Conservation (phyloP, 1,140 invertebrate genomes). For the Halesus radiatus region DNA sequence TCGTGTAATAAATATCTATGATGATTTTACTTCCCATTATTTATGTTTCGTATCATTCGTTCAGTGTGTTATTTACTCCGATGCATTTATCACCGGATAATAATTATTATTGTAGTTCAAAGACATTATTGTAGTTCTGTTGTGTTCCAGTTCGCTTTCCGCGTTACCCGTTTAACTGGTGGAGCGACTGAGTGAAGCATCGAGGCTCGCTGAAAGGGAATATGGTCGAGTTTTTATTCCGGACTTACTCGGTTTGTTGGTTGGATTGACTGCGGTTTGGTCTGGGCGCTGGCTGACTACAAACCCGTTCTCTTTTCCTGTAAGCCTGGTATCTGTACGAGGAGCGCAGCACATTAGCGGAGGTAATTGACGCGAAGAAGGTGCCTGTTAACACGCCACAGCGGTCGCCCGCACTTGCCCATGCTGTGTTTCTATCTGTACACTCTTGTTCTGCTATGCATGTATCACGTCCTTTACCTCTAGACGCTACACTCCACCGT, state of each 20-base stretch:
- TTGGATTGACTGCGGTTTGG: background rate
- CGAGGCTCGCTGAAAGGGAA: background rate
- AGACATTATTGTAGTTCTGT: slow-evolving; percentile 4
- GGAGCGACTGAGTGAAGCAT: background rate
- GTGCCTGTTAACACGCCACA: slow-evolving; percentile 48
- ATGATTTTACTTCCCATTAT: slow-evolving; percentile 6
- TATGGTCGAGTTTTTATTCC: background rate
- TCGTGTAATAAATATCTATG: background rate
- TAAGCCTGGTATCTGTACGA: slow-evolving; percentile 3
- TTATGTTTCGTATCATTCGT: slow-evolving; percentile 14
- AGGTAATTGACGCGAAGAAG: slow-evolving; percentile 51
- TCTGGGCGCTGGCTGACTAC: background rate
- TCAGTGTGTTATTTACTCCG: background rate
- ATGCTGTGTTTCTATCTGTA: slow-evolving; percentile 19
- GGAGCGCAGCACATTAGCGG: slow-evolving; percentile 44
- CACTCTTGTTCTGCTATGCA: slow-evolving; percentile 7
- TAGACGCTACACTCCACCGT: background rate
- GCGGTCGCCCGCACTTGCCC: slow-evolving; percentile 36
- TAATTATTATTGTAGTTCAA: background rate
- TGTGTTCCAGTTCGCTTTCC: background rate
- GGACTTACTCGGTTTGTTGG: too few species aligned
- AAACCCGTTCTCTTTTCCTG: slow-evolving; percentile 24
- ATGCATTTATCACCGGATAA: background rate
- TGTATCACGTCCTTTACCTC: background rate
- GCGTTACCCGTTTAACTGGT: slow-evolving; percentile 1